Conservation (phyloP, 37 sponge, comb jelly and placozoan genomes). For the Spongilla lacustris region DNA sequence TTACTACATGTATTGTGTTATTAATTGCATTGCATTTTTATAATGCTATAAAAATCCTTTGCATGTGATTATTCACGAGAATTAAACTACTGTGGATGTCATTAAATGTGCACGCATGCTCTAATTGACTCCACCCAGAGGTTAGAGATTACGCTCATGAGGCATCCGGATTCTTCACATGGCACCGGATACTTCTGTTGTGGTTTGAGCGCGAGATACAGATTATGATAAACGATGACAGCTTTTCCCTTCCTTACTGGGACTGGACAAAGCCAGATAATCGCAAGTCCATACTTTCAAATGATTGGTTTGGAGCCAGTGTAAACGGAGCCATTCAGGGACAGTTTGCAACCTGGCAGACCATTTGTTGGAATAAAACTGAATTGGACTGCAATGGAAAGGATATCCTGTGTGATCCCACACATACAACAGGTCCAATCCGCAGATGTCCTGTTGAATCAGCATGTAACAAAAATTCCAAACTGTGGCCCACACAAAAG, state of each 20-base stretch:
- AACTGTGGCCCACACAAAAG: neutral
- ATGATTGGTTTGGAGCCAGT: neutral
- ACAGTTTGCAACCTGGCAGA: constrained; percentile 32
- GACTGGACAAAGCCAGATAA: constrained; percentile 19
- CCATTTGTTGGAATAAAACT: constrained; percentile 32
- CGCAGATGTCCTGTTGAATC: constrained; percentile 40
- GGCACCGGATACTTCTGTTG: constrained; percentile 32
- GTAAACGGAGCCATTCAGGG: neutral
- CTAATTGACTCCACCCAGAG: too few species aligned
- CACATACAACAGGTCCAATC: constrained; percentile 22
- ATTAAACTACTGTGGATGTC: too few species aligned
- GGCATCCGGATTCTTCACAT: constrained; percentile 25
- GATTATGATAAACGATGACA: neutral
- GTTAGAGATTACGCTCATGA: constrained; percentile 28
- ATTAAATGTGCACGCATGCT: too few species aligned
- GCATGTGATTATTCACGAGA: too few species aligned
- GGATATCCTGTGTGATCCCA: constrained; percentile 40
- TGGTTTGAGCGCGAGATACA: constrained; percentile 41
- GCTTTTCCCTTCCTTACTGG: constrained; percentile 43
- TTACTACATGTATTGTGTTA: too few species aligned
- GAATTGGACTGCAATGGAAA: constrained; percentile 3
- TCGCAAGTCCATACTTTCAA: neutral
- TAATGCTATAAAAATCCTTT: too few species aligned
- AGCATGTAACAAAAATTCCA: neutral
- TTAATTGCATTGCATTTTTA: too few species aligned